Evolutionary conservation across 1,140 invertebrate species (phyloP).

Genomic region (Drosophila orosa): DNA sequence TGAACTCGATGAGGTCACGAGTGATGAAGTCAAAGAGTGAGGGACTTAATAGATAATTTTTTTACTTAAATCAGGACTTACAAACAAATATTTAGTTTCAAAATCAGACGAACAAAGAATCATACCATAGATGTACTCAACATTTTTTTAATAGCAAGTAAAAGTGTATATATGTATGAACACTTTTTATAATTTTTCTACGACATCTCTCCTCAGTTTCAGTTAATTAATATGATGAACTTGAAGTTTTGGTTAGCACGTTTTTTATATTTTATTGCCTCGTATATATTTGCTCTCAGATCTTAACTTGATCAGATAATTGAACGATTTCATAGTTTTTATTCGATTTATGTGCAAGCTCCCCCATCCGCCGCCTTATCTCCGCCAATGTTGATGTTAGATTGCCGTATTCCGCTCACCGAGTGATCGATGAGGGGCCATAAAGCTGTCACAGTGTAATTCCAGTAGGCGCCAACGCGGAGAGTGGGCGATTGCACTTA

Average conservation of each 20-base stretch:
- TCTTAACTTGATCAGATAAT: slow-evolving; percentile 24
- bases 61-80: too few relatives aligned
- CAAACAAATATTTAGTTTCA: too few relatives aligned
- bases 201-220: not conserved
- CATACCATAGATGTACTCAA: not conserved
- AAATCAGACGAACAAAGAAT: not conserved
- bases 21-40: slow-evolving; percentile 8
- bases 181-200: too few relatives aligned
- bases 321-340: slow-evolving; percentile 32
- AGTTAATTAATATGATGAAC: not conserved
- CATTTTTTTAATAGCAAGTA: too few relatives aligned
- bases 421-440: slow-evolving; percentile 62
- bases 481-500: slow-evolving; percentile 23
- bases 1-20: slow-evolving; percentile 36
- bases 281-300: slow-evolving; percentile 1
- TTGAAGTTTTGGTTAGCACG: not conserved
- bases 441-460: slow-evolving; percentile 72
- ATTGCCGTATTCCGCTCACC: slow-evolving; percentile 36
- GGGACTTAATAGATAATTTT: not conserved
- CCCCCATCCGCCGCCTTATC: slow-evolving; percentile 26
- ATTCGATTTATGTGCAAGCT: slow-evolving; percentile 16
- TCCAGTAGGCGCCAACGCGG: slow-evolving; percentile 67
- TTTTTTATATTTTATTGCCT: not conserved
- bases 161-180: too few relatives aligned
- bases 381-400: slow-evolving; percentile 42